Base-by-base conservation (phyloP, 1,140 invertebrate genomes). In the Helicorthomorpha holstii region DNA sequence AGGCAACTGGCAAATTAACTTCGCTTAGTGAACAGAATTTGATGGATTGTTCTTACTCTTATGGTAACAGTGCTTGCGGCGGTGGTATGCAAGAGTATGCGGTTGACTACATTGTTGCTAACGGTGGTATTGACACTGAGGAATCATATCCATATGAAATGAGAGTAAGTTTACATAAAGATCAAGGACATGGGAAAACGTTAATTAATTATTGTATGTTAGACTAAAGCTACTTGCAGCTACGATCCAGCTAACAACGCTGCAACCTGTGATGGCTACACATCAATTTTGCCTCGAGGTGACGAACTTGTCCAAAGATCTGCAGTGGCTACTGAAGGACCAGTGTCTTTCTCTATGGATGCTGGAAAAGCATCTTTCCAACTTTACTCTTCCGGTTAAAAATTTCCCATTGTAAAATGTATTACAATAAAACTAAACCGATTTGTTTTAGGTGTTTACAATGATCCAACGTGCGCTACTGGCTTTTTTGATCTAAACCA, bases 11-110 rank as follows among this genome's bases (percentile, higher is more conserved):
- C 51, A 63, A 61, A n/a, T 46, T 56, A 26, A 44, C 52, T 26
- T 43, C 54, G 27, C 53, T 79, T 0, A 78, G 76, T 26, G 50
- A 51, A 24, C 50, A 51, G 24, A 51, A 51, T 22, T 26, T 51
- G 27, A 46, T 51, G 10, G 50, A 51, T 22, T 51, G 50, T 26
- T 19, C 73, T 12, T 48, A 24, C 7, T 23, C 3, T 34, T 72
- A 66, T 52, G 73, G 74, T 3, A 80, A 81, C 60, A 53, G 64
- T 19, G 84, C 83, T 2, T 86, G 83, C 60, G 64, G 72, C 41
- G 82, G 82, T 42, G 82, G 82, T 14, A 64, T 74, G 7, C 73
- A 81, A 66, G 71, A 78, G 51, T 63, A 66, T 25, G 78, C 77
- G 1, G 81, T 79, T 60, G 66, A 74, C 48, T 85, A 84, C 61